These are phyloP conservation scores for Sebastes matsubarae DNA, from an alignment of 2,797 vertebrate genomes.

Conservation along the genomic window DNA sequence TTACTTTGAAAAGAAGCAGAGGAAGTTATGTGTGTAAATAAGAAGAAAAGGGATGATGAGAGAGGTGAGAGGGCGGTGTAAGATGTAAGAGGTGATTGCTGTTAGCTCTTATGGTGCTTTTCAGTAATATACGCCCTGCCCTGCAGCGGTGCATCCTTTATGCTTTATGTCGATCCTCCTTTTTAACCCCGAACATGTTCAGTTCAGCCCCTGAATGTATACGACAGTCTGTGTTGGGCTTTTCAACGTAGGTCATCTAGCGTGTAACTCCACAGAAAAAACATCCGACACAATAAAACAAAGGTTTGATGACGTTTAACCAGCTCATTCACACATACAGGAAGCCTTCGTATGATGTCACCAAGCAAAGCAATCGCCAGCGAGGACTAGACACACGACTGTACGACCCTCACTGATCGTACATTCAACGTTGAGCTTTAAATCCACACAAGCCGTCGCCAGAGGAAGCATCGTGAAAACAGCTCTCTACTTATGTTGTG, in stretches of 20 bases:
- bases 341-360: neutral
- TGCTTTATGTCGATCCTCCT: slow-evolving; percentile 28
- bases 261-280: neutral
- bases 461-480: no score
- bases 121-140: slow-evolving; percentile 23
- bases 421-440: slow-evolving; percentile 1
- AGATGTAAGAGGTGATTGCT: slow-evolving; percentile 5
- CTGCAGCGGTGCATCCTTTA: slow-evolving; percentile 30
- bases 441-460: neutral
- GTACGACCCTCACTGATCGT: slow-evolving; percentile 1
- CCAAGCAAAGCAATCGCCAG: neutral
- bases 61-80: neutral
- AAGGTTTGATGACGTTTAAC: slow-evolving; percentile 25
- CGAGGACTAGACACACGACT: neutral
- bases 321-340: slow-evolving; percentile 1
- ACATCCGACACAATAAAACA: neutral
- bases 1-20: neutral
- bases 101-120: slow-evolving; percentile 42
- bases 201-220: slow-evolving; percentile 21
- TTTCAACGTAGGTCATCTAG: slow-evolving; percentile 22
- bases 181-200: slow-evolving; percentile 40
- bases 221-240: neutral
- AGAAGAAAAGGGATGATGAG: neutral
- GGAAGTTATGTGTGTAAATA: neutral
- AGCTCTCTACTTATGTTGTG: no score